Base-by-base conservation (phyloP, 2,797 vertebrate genomes). In the Tamandua tetradactyla region DNA sequence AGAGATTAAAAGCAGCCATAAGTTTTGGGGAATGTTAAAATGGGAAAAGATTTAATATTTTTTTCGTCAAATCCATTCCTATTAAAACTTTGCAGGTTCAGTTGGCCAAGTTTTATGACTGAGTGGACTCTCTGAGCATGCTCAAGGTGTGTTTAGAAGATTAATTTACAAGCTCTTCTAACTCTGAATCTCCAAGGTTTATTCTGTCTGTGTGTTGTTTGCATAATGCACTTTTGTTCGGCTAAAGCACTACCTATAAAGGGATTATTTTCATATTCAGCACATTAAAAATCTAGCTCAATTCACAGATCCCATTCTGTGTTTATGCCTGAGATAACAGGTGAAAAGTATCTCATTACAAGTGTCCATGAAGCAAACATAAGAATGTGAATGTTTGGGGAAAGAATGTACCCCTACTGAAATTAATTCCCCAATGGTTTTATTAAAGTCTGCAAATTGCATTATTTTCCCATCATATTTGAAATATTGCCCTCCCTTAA, bases 371-470 rank as follows among this genome's bases (percentile, higher is more conserved):
- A 97, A 98, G 98, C 93, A 97, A 98, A 98, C 74, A 35, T 76
- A 97, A 97, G 96, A 97, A 96, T 10, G 9, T 5, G 87, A 94
- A 97, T 98, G 96, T 98, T 98, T 98, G 96, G 86, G 93, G 97
- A 98, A 96, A 96, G 84, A 97, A 94, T 85, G 94, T 97, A 93
- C 96, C 98, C 97, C 97, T 96, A 96, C 96, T 96, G 97, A 98
- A 98, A 98, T 98, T 97, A 98, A 98, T 98, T 98, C 98, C 98
- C 98, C 93, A 92, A 94, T 97, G 98, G 97, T 98, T 98, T 98
- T 98, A 98, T 98, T 98, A 98, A 98, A 98, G 97, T 97, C 97
- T 98, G 97, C 87, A 98, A 98, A 98, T 98, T 98, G 97, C 97
- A 98, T 98, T 98, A 98, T 98, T 98, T 98, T 97, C 96, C 96